Base-by-base conservation (phyloP, 1,140 invertebrate species). In the Marisa cornuarietis region DNA sequence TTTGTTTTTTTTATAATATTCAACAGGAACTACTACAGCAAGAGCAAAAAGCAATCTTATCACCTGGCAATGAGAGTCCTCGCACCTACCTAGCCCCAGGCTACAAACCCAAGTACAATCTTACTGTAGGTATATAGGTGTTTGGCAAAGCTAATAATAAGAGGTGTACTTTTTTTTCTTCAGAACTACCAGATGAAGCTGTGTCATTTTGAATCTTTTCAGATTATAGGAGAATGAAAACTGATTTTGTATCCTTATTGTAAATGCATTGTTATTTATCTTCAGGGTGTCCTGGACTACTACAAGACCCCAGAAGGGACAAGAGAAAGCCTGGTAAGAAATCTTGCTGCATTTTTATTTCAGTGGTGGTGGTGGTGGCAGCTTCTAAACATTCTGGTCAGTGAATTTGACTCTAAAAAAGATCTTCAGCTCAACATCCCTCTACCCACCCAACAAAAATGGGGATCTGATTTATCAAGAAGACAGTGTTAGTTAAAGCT, bases 51-150 rank as follows among this genome's bases (percentile, higher is more conserved):
- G 49, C 76, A 4, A 16, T 77, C 65, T 16, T 68, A n/a, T 77
- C 76, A 22, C 76, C 76, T 49, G 76, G 76, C 7, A 83, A 82
- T 51, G 88, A 86, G 49, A 88, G 87, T 66, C 88, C 88, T 16
- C 83, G 86, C 58, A 88, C 88, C 69, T 89, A 88, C 69, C 82
- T 88, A n/a, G 80, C 83, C 13, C 81, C 85, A 5, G 81, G 80
- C 6, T 90, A 82, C 74, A 80, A 76, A 10, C 89, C 89, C 54
- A 80, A 83, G 49, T 89, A 86, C 84, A 82, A 88, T 77, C 42
- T 86, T 5, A 81, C 81, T 31, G 87, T 88, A 83, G 81, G 85
- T 80, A 62, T 63, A 24, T n/a, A 31, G 76, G 31, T 52, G 62
- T 76, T 20, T 11, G 16, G 54, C 16, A 2, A 18, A 58, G 31